Percentiles rank a stretch among this genome's conserved stretches.
Conservation (phyloP, 2,113 vertebrate genomes). For the Ptilonorhynchus violaceus region DNA sequence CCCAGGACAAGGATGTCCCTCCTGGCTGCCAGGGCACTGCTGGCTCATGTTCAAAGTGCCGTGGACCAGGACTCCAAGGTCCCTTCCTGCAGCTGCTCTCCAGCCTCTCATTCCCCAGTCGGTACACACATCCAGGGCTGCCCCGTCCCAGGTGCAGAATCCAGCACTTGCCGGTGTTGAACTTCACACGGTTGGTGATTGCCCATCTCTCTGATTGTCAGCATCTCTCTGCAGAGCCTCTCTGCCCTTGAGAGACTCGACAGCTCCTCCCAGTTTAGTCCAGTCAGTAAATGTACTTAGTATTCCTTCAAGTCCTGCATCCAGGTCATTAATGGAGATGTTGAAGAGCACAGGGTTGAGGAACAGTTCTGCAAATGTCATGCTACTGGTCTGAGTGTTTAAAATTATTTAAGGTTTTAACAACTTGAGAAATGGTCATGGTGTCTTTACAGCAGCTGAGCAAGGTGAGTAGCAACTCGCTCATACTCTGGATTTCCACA, state of each 20-base stretch:
- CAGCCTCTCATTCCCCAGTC: neutral
- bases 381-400: neutral
- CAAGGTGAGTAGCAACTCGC: neutral
- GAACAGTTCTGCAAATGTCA: neutral
- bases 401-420: neutral
- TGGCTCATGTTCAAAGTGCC: neutral
- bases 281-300: neutral
- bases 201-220: neutral
- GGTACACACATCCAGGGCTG: neutral
- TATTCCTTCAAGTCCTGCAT: neutral
- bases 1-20: neutral
- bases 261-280: neutral
- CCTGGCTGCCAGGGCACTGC: neutral
- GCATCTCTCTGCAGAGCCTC: neutral
- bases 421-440: neutral
- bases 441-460: neutral
- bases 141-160: neutral
- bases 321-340: neutral
- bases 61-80: neutral
- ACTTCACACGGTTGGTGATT: fast-evolving
- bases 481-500: neutral
- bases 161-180: neutral
- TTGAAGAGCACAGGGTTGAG: neutral
- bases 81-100: neutral
- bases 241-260: neutral